Percentiles rank a stretch among this genome's conserved stretches.
phyloP scores from a whole-genome alignment of 2,113 vertebrate genomes.

The Bos taurus region ARS-UCD2.0 NC_037329.1:40243501-40244000 shows the following conservation, averaged over 20 bases:
- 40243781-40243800: neutral
- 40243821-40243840: neutral
- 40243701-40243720: neutral
- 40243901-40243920: no score
- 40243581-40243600: neutral
- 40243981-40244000: no score
- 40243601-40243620: neutral
- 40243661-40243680: neutral
- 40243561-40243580: neutral
- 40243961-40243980: no score
- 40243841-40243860: neutral
- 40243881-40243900: no score
- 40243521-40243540: neutral
- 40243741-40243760: neutral
- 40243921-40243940: no score
- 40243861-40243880: no score
- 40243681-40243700: neutral
- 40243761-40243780: neutral
- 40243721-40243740: neutral
- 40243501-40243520: neutral
- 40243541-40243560: neutral
- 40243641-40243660: neutral
- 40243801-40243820: neutral
- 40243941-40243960: no score
- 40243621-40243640: neutral